Evolutionary conservation across 2,888 invertebrate genomes (phyloP).

Genomic region (Hydrotaea diabolus): DNA sequence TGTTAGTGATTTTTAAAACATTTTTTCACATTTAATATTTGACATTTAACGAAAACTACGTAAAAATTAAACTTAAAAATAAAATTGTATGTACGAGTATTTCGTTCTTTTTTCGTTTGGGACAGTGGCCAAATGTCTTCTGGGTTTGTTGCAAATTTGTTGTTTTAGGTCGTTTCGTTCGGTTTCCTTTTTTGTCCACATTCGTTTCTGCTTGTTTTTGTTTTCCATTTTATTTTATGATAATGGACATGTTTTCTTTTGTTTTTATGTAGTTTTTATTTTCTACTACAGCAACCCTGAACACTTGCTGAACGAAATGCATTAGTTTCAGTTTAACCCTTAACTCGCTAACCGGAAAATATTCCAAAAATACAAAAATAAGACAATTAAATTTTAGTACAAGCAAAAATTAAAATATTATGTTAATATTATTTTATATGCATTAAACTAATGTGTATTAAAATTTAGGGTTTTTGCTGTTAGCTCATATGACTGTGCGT

Average conservation of each 20-base stretch:
- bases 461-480: conserved; percentile 8
- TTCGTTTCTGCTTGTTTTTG: not conserved
- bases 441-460: not conserved
- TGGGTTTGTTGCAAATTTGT: conserved; percentile 28
- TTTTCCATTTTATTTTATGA: conserved; percentile 25
- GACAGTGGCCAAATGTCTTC: conserved; percentile 62
- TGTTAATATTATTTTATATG: not conserved
- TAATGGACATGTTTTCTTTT: conserved; percentile 11
- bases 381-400: not conserved
- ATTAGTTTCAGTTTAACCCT: conserved; percentile 1
- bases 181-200: not conserved
- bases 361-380: not conserved
- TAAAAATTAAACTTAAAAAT: conserved; percentile 30
- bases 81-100: conserved; percentile 1
- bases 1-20: not conserved
- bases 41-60: conserved; percentile 37
- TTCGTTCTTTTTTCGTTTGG: conserved; percentile 43
- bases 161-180: not conserved
- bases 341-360: not conserved
- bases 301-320: not conserved
- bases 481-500: not conserved
- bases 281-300: not conserved
- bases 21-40: conserved; percentile 35
- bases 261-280: not conserved
- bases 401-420: conserved; percentile 26